A percentile compares a stretch with the other conserved stretches of the same genome.
Conservation (phyloP, 2,797 vertebrate genomes). For the Lutjanus campechanus region DNA sequence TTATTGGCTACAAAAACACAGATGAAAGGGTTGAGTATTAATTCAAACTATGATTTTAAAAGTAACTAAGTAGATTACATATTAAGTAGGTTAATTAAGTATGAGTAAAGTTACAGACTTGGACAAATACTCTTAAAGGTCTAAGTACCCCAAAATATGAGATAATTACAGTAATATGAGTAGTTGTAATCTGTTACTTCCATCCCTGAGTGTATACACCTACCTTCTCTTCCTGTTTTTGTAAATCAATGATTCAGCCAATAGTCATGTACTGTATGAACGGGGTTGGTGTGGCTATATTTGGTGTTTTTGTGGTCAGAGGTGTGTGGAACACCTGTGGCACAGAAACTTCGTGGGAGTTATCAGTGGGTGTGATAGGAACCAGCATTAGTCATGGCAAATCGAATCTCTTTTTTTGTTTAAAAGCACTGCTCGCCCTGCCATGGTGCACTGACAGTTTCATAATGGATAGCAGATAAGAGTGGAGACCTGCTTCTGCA, state of each 20-base stretch:
- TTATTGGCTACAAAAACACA: too few species aligned
- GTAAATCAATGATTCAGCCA: slow-evolving; percentile 3
- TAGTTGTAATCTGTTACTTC: too few species aligned
- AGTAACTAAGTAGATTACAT: too few species aligned
- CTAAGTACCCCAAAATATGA: too few species aligned
- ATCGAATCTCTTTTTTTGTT: slow-evolving; percentile 45
- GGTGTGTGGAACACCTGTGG: slow-evolving; percentile 40
- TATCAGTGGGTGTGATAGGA: slow-evolving; percentile 39
- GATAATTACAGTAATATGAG: too few species aligned
- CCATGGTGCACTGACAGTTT: slow-evolving; percentile 28
- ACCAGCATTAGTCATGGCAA: slow-evolving; percentile 41
- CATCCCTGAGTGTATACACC: background rate
- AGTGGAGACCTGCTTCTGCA: slow-evolving; percentile 23
- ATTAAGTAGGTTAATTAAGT: too few species aligned
- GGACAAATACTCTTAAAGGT: too few species aligned
- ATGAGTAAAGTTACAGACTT: too few species aligned
- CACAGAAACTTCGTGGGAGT: slow-evolving; percentile 31
- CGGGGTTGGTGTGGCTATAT: background rate
- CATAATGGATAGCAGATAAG: slow-evolving; percentile 45
- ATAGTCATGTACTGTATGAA: slow-evolving; percentile 2
- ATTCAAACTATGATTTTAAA: too few species aligned
- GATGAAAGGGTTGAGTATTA: too few species aligned
- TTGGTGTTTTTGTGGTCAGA: slow-evolving; percentile 25
- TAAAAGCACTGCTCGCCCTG: slow-evolving; percentile 29
- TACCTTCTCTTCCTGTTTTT: background rate